These are phyloP conservation scores for Barbus barbus DNA, from an alignment of 2,113 vertebrate genomes.

Conservation along the genomic window DNA sequence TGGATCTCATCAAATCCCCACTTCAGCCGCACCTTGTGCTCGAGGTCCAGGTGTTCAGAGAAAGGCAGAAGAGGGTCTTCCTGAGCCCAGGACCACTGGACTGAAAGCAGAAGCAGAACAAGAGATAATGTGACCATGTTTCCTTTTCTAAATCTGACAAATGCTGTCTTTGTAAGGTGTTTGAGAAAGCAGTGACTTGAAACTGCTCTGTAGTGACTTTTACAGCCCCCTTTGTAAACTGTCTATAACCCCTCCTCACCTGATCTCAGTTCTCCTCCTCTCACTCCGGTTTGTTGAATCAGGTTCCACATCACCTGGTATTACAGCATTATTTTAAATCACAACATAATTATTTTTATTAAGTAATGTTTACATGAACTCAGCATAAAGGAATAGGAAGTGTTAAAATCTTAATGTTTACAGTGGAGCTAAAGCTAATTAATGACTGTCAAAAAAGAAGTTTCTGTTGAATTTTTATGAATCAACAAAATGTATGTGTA, in stretches of 20 bases:
- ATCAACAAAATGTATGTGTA: too few species aligned
- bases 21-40: conserved; percentile 58
- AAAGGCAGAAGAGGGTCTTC: conserved; percentile 64
- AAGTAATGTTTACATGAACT: too few species aligned
- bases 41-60: conserved; percentile 71
- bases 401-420: neutral
- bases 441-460: too few species aligned
- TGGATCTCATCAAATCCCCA: conserved; percentile 73
- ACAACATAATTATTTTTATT: too few species aligned
- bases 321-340: too few species aligned
- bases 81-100: neutral
- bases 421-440: neutral
- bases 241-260: too few species aligned
- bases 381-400: neutral
- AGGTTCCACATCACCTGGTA: too few species aligned
- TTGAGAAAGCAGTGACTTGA: neutral
- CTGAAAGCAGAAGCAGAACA: conserved; percentile 54
- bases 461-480: too few species aligned
- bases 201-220: neutral
- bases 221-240: neutral
- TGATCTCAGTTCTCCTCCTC: too few species aligned
- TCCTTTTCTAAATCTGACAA: conserved; percentile 21
- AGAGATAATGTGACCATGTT: conserved; percentile 56
- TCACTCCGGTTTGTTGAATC: too few species aligned
- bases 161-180: neutral